These are phyloP conservation scores for Psococerastis gibbosa DNA, from an alignment of 2,888 invertebrate genomes.

Conservation along the genomic window DNA sequence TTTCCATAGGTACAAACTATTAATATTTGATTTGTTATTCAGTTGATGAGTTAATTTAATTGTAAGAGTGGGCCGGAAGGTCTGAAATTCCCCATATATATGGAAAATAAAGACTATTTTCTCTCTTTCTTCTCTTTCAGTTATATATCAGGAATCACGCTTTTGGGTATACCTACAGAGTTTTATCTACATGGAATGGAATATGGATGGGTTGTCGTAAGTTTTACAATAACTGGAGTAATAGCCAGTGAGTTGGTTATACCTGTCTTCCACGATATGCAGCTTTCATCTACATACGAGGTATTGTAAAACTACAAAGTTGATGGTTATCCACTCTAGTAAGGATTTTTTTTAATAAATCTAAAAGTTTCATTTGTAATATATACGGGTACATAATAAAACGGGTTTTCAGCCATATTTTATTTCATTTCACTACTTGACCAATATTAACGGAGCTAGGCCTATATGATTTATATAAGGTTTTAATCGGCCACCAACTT, in stretches of 20 bases:
- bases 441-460: no score
- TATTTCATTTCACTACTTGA: slow-evolving; percentile 40
- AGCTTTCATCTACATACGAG: slow-evolving; percentile 63
- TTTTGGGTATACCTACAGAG: slow-evolving; percentile 61
- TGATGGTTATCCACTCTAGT: no score
- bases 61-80: no score
- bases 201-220: slow-evolving; percentile 43
- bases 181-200: slow-evolving; percentile 65
- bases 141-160: slow-evolving; percentile 57
- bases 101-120: no score
- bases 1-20: not conserved
- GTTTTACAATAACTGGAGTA: slow-evolving; percentile 42
- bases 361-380: no score
- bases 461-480: no score
- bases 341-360: no score
- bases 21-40: not conserved
- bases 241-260: slow-evolving; percentile 46
- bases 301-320: no score
- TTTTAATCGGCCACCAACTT: no score
- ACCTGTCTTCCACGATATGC: slow-evolving; percentile 53
- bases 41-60: not conserved
- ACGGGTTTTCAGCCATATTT: no score
- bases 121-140: slow-evolving; percentile 24
- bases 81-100: no score
- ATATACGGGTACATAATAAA: no score